Conservation (phyloP, 2,888 invertebrate species). For the Nomada fabriciana region DNA sequence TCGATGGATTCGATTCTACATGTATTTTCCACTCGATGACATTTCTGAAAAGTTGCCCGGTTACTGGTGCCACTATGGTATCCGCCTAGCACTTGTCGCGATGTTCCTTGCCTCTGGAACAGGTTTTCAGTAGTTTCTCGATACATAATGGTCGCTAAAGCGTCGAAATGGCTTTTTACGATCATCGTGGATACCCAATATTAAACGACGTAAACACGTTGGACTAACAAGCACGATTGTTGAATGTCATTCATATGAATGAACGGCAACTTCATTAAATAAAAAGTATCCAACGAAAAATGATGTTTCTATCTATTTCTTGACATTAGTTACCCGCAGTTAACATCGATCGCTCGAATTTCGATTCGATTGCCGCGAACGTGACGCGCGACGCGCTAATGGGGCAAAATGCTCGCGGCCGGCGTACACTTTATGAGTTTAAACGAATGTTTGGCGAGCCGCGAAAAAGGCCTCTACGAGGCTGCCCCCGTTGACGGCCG, state of each 20-base stretch:
- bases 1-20: not conserved
- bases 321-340: slow-evolving; percentile 6
- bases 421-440: slow-evolving; percentile 17
- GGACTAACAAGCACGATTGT: not conserved
- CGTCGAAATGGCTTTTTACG: not conserved
- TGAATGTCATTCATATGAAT: not conserved
- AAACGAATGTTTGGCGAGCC: slow-evolving; percentile 31
- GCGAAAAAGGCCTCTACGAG: not conserved
- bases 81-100: not conserved
- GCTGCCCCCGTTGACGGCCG: slow-evolving; percentile 33
- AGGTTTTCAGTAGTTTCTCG: slow-evolving; percentile 47
- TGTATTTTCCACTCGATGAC: not conserved
- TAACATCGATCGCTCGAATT: slow-evolving; percentile 4
- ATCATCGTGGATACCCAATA: slow-evolving; percentile 11
- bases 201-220: not conserved
- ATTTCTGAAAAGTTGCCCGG: slow-evolving; percentile 2
- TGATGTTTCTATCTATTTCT: not conserved
- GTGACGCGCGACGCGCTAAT: slow-evolving; percentile 8
- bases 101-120: slow-evolving; percentile 15
- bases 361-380: not conserved
- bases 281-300: too few species aligned
- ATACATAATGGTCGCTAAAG: slow-evolving; percentile 19
- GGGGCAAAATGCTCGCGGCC: not conserved
- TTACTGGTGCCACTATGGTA: not conserved
- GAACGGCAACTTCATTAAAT: too few species aligned